Percentiles rank a stretch among this genome's conserved stretches.
Conservation (phyloP, 2,113 vertebrate genomes). For the Menura novaehollandiae region DNA sequence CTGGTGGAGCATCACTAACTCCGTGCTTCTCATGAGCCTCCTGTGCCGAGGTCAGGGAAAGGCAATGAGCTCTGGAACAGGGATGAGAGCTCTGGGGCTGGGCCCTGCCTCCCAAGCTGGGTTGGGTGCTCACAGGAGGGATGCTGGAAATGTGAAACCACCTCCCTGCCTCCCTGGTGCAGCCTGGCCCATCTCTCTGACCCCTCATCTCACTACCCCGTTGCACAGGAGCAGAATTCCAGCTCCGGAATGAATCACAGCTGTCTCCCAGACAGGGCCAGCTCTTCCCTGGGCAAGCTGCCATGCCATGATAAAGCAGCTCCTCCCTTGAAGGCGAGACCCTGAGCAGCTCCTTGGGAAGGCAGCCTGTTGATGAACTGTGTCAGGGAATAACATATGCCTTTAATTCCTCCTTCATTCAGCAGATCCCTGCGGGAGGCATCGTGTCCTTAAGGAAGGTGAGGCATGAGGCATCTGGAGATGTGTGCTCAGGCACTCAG, state of each 20-base stretch:
- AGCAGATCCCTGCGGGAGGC: neutral
- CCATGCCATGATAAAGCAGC: neutral
- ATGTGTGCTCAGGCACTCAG: neutral
- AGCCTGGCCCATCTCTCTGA: neutral
- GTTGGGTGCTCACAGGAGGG: neutral
- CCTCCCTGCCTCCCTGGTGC: neutral
- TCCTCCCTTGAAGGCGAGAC: neutral
- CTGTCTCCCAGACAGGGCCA: neutral
- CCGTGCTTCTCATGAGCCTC: rapidly evolving
- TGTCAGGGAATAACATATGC: neutral
- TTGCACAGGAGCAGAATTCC: neutral
- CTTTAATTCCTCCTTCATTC: neutral
- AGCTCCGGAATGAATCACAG: neutral
- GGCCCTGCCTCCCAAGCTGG: neutral
- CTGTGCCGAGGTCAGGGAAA: neutral
- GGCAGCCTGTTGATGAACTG: neutral
- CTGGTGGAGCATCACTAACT: neutral
- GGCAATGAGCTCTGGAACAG: neutral
- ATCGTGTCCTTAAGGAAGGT: neutral
- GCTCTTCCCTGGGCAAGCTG: neutral
- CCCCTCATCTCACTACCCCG: rapidly evolving
- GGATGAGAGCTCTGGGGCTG: neutral
- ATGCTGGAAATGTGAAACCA: neutral
- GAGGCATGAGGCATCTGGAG: rapidly evolving
- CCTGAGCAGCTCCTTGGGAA: neutral